Evolutionary conservation across 2,888 invertebrate species (phyloP).

Genomic region (Agrotis exclamationis): DNA sequence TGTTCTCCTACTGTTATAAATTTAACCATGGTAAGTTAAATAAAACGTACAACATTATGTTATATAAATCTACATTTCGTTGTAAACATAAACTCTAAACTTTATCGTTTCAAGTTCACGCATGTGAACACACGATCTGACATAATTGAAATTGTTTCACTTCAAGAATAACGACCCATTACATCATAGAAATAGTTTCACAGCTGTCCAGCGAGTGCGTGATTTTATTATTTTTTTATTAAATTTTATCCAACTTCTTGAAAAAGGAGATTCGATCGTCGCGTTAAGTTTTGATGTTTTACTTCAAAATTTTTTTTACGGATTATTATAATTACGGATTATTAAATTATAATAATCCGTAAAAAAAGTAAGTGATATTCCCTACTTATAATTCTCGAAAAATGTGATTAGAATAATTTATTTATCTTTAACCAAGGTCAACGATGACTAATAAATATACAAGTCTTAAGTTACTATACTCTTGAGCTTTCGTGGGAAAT

Average conservation of each 20-base stretch:
- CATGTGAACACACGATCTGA: slow-evolving; percentile 22
- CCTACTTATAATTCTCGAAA: background rate
- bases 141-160: slow-evolving; percentile 31
- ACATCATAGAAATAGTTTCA: background rate
- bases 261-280: no score
- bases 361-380: no score
- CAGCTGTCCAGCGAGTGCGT: background rate
- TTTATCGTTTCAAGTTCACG: slow-evolving; percentile 37
- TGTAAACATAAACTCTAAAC: slow-evolving; percentile 27
- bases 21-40: background rate
- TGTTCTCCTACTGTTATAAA: background rate
- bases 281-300: no score
- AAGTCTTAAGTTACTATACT: background rate
- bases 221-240: background rate
- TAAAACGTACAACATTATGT: background rate
- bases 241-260: no score
- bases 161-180: slow-evolving; percentile 12
- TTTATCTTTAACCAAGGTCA: slow-evolving; percentile 5
- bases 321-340: no score
- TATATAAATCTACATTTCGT: slow-evolving; percentile 12
- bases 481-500: slow-evolving; percentile 41
- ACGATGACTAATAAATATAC: slow-evolving; percentile 12
- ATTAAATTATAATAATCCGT: no score
- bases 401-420: background rate
- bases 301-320: no score